Evolutionary conservation across 2,888 invertebrate species (phyloP), one percentile per base, ranked within the genome.

Genomic region (Chrysodeixis includens): DNA sequence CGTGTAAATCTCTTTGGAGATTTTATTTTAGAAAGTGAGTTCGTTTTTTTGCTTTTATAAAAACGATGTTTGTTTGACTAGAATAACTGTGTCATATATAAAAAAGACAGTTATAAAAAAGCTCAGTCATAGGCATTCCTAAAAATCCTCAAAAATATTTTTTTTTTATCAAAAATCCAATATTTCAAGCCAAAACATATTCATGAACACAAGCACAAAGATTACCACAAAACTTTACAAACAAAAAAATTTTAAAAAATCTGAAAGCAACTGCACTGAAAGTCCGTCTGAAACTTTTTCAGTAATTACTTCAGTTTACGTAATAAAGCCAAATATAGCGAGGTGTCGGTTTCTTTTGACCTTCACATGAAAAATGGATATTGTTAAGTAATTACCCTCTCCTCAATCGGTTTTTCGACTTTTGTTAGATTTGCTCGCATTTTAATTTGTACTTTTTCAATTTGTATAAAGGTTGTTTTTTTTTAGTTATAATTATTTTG

Each of bases 291-390:
- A 56, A 62, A 49, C 46, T 62, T 59, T 32, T 12, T 7, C 30
- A 62, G 57, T 66, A 75, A 79, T 78, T 69, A 69, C 55, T 49
- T 77, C 55, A 59, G 46, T 22, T 73, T 32, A 61, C 56, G 26
- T 56, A 74, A 73, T 57, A 65, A 52, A 66, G 26, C 49, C 53
- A 51, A 67, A 54, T 52, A 58, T 73, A 35, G 32, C 32, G 60
- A 68, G 61, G 66, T 71, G 68, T 49, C 20, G 46, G 46, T 69
- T 78, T 71, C n/a, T 40, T 52, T 55, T 55, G 70, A 67, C 81
- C 81, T 81, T 80, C 79, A 56, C 66, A 76, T 81, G 76, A 81
- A 80, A 82, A 82, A 80, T 81, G 63, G 73, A 68, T 82, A 82
- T 78, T 69, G 69, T 70, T 80, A 69, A 76, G 74, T 81, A 78